Conservation (phyloP, 1,140 invertebrate genomes). For the Schmidtea mediterranea region DNA sequence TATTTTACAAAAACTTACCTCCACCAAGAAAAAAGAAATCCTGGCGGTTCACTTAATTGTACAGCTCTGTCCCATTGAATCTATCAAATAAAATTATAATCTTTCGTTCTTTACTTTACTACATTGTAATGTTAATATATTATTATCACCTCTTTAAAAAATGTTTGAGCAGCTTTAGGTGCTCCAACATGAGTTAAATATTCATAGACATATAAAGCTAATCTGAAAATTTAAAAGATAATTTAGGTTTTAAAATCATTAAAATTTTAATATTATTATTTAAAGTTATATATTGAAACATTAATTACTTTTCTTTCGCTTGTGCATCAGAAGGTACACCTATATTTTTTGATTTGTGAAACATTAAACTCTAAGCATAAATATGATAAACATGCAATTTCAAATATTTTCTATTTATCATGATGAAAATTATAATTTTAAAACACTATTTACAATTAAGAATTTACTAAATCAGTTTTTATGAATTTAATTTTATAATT, state of each 20-base stretch:
- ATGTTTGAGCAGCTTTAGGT: constrained; percentile 90
- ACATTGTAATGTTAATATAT: constrained; percentile 9
- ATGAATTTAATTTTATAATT: too few relatives aligned
- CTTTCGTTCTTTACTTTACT: too few relatives aligned
- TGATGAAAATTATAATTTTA: too few relatives aligned
- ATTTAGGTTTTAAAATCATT: too few relatives aligned
- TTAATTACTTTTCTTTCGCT: constrained; percentile 73
- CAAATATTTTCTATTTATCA: too few relatives aligned
- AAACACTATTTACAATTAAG: too few relatives aligned
- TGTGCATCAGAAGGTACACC: constrained; percentile 69
- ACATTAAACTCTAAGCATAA: constrained; percentile 33
- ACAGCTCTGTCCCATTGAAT: constrained; percentile 43
- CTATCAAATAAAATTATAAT: too few relatives aligned
- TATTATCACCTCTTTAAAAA: constrained; percentile 50
- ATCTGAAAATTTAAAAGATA: constrained; percentile 38
- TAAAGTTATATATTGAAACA: too few relatives aligned
- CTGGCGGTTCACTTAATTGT: constrained; percentile 76
- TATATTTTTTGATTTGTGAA: constrained; percentile 67
- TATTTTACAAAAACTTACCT: too few relatives aligned
- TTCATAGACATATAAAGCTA: constrained; percentile 93
- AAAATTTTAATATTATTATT: too few relatives aligned
- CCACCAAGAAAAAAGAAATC: constrained; percentile 95
- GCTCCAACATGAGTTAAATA: constrained; percentile 91
- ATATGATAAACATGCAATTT: too few relatives aligned
- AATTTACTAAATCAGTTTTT: too few relatives aligned